phyloP scores from a whole-genome alignment of 2,888 invertebrate genomes.

The Athalia rosae region DNA sequence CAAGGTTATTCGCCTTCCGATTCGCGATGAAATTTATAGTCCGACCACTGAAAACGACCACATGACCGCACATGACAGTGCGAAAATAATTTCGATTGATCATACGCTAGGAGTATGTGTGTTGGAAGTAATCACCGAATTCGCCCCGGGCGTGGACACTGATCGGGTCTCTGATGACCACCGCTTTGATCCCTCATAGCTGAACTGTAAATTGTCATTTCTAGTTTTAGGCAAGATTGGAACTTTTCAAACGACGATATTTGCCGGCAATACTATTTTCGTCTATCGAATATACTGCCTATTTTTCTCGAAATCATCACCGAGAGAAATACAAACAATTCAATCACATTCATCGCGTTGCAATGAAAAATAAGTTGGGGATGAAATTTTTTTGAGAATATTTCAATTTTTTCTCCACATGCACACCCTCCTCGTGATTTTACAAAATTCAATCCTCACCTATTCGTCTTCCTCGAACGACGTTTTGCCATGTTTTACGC shows the following conservation, averaged over 20 bases:
- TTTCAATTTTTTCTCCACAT: too few relatives aligned
- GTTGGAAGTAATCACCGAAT: slow-evolving; percentile 25
- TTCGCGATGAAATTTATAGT: neutral
- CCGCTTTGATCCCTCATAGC: slow-evolving; percentile 25
- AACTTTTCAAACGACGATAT: neutral
- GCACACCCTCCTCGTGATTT: too few relatives aligned
- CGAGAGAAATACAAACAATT: neutral
- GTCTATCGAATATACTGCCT: neutral
- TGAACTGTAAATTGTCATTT: slow-evolving; percentile 28
- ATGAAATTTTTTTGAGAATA: too few relatives aligned
- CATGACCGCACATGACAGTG: neutral
- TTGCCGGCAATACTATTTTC: neutral
- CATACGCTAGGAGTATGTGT: slow-evolving; percentile 13
- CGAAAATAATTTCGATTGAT: slow-evolving; percentile 31
- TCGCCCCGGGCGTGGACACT: neutral
- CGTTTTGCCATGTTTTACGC: too few relatives aligned
- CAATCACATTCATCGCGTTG: neutral
- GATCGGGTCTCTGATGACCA: slow-evolving; percentile 35
- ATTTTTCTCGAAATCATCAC: too few relatives aligned
- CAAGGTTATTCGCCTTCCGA: neutral
- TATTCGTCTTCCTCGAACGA: too few relatives aligned
- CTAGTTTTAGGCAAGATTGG: slow-evolving; percentile 15
- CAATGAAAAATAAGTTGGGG: too few relatives aligned
- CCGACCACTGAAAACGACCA: neutral
- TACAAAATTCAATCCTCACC: too few relatives aligned